Base-by-base conservation (phyloP, 2,797 vertebrate genomes). In the Coluber constrictor region DNA sequence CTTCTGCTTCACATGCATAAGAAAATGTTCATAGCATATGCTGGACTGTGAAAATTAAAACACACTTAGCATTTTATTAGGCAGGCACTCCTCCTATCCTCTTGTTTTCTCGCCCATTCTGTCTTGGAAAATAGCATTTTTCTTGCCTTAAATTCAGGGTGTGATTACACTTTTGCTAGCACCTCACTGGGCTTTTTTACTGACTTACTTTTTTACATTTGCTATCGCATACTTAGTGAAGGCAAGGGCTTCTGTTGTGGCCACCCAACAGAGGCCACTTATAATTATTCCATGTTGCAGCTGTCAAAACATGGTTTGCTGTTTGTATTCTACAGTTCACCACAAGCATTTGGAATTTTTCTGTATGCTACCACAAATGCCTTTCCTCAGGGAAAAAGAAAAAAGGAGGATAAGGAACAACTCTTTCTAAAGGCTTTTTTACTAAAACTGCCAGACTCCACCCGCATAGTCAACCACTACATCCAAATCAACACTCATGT, bases 231-330 rank as follows among this genome's bases (percentile, higher is more conserved):
- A 91, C 6, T n/a, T 59, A 91, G 57, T 60, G 43, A 86, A 47
- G 90, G 15, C 37, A 86, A 86, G 43, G 56, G 37, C 7, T 61
- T 91, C 20, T 86, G 16, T 60, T 51, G 43, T 51, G 55, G 90
- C 66, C 66, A 79, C n/a, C 55, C 25, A 70, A 79, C 56, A 15
- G 18, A 60, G 37, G 79, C 79, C 57, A 91, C 79, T 91, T 91
- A 54, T 55, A 86, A 91, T 90, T 25, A 47, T 32, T 90, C 70
- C 70, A 15, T 59, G 20, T 37, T 43, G 55, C 90, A 90, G 66
- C 90, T 90, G 90, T 90, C 66, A 79, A 90, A 90, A 90, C 32
- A 90, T 20, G 47, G 61, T 54, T 29, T 70, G 61, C 18, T 79
- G 57, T 74, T 91, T 43, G 74, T 32, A 29, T 86, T 57, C 79